Conservation (phyloP, 2,888 invertebrate species). For the Patella pellucida region DNA sequence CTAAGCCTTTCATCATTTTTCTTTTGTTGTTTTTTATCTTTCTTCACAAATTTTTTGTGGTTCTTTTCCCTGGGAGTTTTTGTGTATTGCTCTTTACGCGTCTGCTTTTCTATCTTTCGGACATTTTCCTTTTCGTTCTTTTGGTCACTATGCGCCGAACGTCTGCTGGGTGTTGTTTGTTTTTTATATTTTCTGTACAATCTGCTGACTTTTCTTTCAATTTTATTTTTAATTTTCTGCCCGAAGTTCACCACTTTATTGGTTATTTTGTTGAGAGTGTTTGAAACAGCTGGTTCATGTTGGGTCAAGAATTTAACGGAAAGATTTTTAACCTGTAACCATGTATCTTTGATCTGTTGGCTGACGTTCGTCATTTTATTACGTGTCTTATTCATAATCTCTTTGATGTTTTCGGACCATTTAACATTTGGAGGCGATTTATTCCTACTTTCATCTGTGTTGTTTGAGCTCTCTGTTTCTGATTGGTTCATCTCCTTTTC, state of each 20-base stretch:
- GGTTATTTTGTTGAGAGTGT: slow-evolving; percentile 26
- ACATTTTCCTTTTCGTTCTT: not conserved
- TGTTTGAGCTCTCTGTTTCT: not conserved
- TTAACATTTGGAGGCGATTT: slow-evolving; percentile 12
- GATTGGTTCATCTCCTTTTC: too few species aligned
- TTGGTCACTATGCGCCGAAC: not conserved
- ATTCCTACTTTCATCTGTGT: not conserved
- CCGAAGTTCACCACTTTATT: slow-evolving; percentile 23
- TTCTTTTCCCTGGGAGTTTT: not conserved
- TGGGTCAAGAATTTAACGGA: slow-evolving; percentile 40
- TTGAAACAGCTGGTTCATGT: slow-evolving; percentile 33
- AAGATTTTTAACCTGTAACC: slow-evolving; percentile 38
- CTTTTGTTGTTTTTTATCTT: not conserved
- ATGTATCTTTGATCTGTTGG: slow-evolving; percentile 38
- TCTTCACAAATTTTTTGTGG: not conserved
- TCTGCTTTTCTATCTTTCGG: not conserved
- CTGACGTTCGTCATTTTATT: slow-evolving; percentile 34
- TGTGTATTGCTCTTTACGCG: not conserved
- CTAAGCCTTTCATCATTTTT: not conserved
- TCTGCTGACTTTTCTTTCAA: slow-evolving; percentile 13
- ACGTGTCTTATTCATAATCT: slow-evolving; percentile 36
- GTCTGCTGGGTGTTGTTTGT: too few species aligned
- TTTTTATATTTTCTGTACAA: slow-evolving; percentile 16
- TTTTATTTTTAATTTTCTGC: slow-evolving; percentile 11
- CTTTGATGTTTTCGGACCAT: slow-evolving; percentile 36